Evolutionary conservation across 2,888 invertebrate genomes (phyloP).

Genomic region (Diarsia mendica): DNA sequence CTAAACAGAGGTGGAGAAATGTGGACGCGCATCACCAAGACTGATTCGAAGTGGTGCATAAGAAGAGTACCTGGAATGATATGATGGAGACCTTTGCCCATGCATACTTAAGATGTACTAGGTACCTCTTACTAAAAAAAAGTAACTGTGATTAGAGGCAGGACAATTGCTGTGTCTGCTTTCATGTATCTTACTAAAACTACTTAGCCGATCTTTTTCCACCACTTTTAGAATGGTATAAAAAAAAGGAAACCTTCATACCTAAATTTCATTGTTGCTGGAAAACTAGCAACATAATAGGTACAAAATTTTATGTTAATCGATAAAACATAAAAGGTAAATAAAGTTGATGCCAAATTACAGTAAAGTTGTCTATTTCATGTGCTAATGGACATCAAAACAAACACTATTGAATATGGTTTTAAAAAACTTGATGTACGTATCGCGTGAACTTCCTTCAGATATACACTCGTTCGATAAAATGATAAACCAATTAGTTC

Average conservation of each 20-base stretch:
- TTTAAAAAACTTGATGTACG: conserved; percentile 45
- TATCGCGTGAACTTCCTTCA: conserved; percentile 54
- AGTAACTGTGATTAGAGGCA: background rate
- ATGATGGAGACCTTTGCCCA: too few relatives aligned
- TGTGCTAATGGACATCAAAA: conserved; percentile 42
- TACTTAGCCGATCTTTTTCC: background rate
- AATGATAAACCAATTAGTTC: conserved; percentile 17
- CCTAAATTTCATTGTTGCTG: background rate
- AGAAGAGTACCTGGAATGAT: too few relatives aligned
- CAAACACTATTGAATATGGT: conserved; percentile 33
- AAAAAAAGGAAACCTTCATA: too few relatives aligned
- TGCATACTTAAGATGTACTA: too few relatives aligned
- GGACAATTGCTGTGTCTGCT: background rate
- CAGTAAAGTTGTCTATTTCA: conserved; percentile 20
- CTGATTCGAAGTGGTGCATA: too few relatives aligned
- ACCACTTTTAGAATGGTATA: too few relatives aligned
- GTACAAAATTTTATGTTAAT: conserved; percentile 1
- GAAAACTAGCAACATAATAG: background rate
- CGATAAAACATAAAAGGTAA: conserved; percentile 15
- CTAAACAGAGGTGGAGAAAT: too few relatives aligned
- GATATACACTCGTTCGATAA: conserved; percentile 18
- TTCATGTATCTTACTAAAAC: too few relatives aligned
- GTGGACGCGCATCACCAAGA: too few relatives aligned
- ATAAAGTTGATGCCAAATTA: conserved; percentile 44
- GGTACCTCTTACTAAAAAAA: background rate